Evolutionary conservation across 2,113 vertebrate species (phyloP).

Genomic region (Mustela nigripes): DNA sequence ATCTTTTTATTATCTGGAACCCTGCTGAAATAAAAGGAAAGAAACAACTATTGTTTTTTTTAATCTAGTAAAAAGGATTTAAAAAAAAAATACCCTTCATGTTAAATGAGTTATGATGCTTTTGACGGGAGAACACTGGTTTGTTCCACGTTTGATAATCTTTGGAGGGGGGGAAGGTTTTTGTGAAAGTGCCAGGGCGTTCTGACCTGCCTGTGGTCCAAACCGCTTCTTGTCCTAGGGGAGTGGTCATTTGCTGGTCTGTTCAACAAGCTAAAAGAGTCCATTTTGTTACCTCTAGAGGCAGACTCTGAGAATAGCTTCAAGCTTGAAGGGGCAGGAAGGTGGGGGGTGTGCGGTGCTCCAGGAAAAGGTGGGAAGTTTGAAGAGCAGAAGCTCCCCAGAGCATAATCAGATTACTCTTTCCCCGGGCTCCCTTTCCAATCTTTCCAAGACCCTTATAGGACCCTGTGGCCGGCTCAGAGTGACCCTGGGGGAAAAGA

Average conservation of each 20-base stretch:
- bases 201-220: background rate
- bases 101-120: constrained; percentile 69
- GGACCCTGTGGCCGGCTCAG: background rate
- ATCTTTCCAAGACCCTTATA: background rate
- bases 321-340: background rate
- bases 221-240: background rate
- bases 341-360: too few species aligned
- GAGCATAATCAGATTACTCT: background rate
- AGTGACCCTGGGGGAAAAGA: background rate
- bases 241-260: background rate
- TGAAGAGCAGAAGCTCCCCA: background rate
- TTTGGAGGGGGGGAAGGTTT: background rate
- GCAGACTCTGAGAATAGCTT: background rate
- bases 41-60: constrained; percentile 81
- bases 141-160: background rate
- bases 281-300: background rate
- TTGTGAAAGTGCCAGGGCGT: background rate
- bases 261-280: background rate
- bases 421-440: background rate
- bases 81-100: constrained; percentile 38
- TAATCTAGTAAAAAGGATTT: constrained; percentile 74
- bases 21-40: constrained; percentile 85
- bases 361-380: background rate
- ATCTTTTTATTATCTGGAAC: constrained; percentile 91
- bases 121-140: constrained; percentile 39